Base-by-base conservation (phyloP, 2,797 vertebrate genomes). In the Anguilla marmorata region DNA sequence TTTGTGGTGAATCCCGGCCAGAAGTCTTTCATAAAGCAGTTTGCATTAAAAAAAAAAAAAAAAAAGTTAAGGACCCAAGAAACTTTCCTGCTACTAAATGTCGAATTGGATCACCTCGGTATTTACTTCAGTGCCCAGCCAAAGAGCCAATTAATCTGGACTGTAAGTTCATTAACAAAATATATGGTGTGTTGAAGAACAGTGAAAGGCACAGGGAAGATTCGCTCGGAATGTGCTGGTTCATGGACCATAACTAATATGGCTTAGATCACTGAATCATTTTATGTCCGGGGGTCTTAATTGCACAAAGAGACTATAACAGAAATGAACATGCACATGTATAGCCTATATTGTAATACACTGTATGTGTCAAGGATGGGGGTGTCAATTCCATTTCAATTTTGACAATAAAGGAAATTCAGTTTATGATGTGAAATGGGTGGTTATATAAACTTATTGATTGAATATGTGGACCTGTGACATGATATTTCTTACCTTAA, bases 181-280 rank as follows among this genome's bases (percentile, higher is more conserved):
- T 41, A 19, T 54, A 54, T 80, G 37, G 5, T 27, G 80, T 52
- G 50, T 84, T 54, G 80, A 48, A 84, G 80, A 54, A 84, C 50
- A 50, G 50, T 83, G 52, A 83, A 41, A 48, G 16, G 2, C n/a
- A 56, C 74, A 21, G 54, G 24, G 14, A 41, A 21, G 37, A 60
- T 87, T 30, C 56, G 6, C 30, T 16, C 27, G 19, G 7, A 63
- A 60, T 50, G 58, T 79, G 41, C 19, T 9, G 54, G 52, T 87
- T 45, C 52, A 83, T 87, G 76, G 41, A 27, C 54, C 33, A 87
- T 8, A 79, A 76, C 86, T 79, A 87, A 87, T 45, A 52, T 41
- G 24, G 74, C 30, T 58, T 45, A 82, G n/a, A 54, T 24, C 37
- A 60, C 86, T 80, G 30, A 45, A 45, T 87, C 12, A 37, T 87